Evolutionary conservation across 2,113 vertebrate genomes (phyloP).

Genomic region (Crotalus viridis): DNA sequence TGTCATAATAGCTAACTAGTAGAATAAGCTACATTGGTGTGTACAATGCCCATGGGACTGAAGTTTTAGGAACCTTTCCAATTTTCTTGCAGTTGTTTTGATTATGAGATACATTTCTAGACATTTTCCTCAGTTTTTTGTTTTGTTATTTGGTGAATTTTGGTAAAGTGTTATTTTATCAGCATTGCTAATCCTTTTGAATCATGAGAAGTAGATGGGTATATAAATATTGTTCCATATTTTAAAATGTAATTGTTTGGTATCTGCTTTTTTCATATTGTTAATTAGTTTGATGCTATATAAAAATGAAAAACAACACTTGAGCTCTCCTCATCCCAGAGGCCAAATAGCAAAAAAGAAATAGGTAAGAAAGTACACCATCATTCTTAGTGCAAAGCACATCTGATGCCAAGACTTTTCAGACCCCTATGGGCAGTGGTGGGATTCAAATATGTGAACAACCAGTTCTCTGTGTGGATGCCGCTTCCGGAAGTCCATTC

Average conservation of each 20-base stretch:
- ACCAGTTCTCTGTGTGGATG: too few relatives aligned
- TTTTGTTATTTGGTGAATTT: neutral
- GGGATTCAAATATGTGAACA: too few relatives aligned
- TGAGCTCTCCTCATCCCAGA: neutral
- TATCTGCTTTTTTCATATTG: neutral
- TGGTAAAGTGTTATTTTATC: neutral
- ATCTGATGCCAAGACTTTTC: neutral
- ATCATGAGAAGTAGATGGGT: neutral
- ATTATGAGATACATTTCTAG: neutral
- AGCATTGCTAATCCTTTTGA: neutral
- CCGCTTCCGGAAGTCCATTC: too few relatives aligned
- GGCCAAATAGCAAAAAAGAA: neutral
- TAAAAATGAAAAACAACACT: neutral
- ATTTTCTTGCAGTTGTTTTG: neutral
- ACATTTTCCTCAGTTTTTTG: neutral
- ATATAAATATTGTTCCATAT: neutral
- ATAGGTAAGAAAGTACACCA: neutral
- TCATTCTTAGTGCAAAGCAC: neutral
- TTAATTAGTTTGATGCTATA: neutral
- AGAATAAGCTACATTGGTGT: neutral
- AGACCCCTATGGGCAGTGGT: too few relatives aligned
- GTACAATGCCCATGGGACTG: neutral
- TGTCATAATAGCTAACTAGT: neutral
- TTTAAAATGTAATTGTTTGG: neutral
- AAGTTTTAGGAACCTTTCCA: neutral